Evolutionary conservation across 2,888 invertebrate genomes (phyloP).

Genomic region (Ophion obscuratus): DNA sequence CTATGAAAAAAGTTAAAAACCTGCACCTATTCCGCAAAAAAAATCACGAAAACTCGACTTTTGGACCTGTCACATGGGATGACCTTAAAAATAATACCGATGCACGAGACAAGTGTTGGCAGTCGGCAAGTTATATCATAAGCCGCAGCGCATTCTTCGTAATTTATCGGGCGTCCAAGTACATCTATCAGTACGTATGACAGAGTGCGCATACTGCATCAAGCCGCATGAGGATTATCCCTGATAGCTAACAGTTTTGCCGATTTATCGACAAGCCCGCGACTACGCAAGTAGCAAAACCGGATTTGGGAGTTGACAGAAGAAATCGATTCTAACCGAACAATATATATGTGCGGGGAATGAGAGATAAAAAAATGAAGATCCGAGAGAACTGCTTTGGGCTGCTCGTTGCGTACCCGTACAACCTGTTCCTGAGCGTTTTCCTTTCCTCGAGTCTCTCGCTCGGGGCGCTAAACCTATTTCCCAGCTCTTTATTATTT

Average conservation of each 20-base stretch:
- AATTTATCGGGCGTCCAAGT: constrained; percentile 12
- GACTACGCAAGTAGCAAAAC: constrained; percentile 47
- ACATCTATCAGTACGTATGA: constrained; percentile 37
- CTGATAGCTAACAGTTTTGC: constrained; percentile 21
- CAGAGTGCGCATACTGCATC: constrained; percentile 45
- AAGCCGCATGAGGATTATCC: constrained; percentile 34
- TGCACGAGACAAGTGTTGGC: background rate
- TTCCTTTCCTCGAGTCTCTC: constrained; percentile 61
- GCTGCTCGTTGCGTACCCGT: constrained; percentile 57
- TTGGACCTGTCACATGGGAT: too few species aligned
- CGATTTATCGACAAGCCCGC: constrained; percentile 54
- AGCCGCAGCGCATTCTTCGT: background rate
- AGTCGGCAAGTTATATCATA: background rate
- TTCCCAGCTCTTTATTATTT: constrained; percentile 68
- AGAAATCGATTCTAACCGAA: constrained; percentile 50
- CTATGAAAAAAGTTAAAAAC: too few species aligned
- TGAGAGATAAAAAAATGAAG: constrained; percentile 40
- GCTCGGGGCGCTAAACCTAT: constrained; percentile 59
- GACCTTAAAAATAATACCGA: background rate
- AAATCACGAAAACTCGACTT: too few species aligned
- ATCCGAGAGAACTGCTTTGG: constrained; percentile 49
- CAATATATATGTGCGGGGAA: constrained; percentile 44
- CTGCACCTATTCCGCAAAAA: too few species aligned
- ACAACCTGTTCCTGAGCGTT: constrained; percentile 68
- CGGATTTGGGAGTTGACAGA: constrained; percentile 49